Evolutionary conservation across 2,888 invertebrate species (phyloP), one percentile per base, ranked within the genome.

Genomic region (Leucoptera coffeella): DNA sequence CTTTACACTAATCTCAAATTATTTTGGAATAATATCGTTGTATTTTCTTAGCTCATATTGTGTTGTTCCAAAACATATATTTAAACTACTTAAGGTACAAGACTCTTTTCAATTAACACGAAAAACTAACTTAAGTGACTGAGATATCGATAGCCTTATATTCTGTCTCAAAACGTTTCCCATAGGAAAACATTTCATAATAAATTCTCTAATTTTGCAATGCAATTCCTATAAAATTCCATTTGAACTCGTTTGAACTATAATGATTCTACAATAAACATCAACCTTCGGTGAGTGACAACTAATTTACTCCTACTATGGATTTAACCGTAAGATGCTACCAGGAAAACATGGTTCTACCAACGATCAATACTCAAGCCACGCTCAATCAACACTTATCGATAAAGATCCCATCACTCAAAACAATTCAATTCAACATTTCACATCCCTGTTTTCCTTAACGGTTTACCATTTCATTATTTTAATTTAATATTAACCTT

Each of bases 381-480:
- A 64, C 58, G 60, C 52, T 54, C 61, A 64, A 53, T 56, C n/a
- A 67, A 67, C 62, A 64, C 65, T 67, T 65, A 65, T 48, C 49
- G 43, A 47, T 59, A 7, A 67, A 51, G 43, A 55, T 59, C 59
- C 58, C 57, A 56, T 50, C 62, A 61, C 62, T 59, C 57, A 57
- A 58, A 23, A 62, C 12, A 14, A 17, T 17, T 17, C 4, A 20
- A 50, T 51, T 54, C 57, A 45, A 53, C 47, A 57, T 48, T 59
- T 55, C 56, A 56, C 65, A 60, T 67, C 69, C 69, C 69, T 69
- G 69, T 69, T 69, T 69, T 58, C 69, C 64, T 67, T 62, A 11
- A 55, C 60, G 59, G 57, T 58, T 57, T 61, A 22, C 61, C 53
- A 50, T 23, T 22, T 17, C 24, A 48, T 49, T 55, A 41, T 49